Evolutionary conservation across 2,888 invertebrate species (phyloP).

Genomic region (Plebejus anna): DNA sequence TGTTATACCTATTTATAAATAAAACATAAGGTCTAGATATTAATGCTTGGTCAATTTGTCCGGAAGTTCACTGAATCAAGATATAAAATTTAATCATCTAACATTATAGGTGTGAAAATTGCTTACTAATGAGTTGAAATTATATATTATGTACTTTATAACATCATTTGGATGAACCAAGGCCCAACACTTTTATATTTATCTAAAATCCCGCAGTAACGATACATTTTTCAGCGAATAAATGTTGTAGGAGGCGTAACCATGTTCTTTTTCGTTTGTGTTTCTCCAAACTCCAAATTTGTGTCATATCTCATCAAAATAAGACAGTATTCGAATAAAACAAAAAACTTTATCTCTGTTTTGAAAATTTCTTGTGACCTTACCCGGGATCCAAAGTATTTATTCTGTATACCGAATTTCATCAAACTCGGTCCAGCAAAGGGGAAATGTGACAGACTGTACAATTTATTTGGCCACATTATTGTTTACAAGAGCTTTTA

Average conservation of each 20-base stretch:
- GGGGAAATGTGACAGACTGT: background rate
- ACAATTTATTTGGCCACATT: background rate
- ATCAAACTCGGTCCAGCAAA: background rate
- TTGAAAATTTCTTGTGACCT: background rate
- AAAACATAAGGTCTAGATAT: background rate
- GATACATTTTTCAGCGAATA: too few relatives aligned
- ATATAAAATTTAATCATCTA: constrained; percentile 26
- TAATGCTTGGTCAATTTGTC: background rate
- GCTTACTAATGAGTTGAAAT: constrained; percentile 32
- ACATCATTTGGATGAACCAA: background rate
- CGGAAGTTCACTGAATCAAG: background rate
- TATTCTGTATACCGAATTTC: background rate
- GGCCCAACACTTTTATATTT: background rate
- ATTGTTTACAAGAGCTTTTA: background rate
- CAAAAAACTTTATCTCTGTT: too few relatives aligned
- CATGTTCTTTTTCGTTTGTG: too few relatives aligned
- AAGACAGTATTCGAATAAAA: too few relatives aligned
- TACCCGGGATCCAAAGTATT: background rate
- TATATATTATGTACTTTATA: constrained; percentile 14
- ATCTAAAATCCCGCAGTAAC: background rate
- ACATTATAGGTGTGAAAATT: constrained; percentile 22
- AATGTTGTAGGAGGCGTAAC: too few relatives aligned
- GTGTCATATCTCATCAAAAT: too few relatives aligned
- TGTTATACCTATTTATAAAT: background rate
- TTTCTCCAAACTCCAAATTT: too few relatives aligned